phyloP scores from a whole-genome alignment of 1,140 invertebrate species.

The Dinoponera quadriceps region DNA sequence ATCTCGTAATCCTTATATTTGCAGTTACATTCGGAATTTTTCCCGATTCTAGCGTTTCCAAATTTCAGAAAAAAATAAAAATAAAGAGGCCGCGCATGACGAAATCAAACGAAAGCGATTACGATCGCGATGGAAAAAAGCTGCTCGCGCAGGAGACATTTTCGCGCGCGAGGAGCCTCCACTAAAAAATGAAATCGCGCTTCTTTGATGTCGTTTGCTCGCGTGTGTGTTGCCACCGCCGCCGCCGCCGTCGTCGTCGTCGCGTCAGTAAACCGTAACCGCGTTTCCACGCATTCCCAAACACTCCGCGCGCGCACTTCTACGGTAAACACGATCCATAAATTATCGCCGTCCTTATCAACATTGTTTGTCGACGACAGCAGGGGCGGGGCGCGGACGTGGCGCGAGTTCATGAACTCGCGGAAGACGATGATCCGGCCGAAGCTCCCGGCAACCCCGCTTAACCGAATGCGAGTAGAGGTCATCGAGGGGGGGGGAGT shows the following conservation, averaged over 20 bases:
- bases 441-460: not conserved
- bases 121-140: not conserved
- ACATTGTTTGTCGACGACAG: slow-evolving; percentile 20
- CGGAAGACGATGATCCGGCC: slow-evolving; percentile 21
- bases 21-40: not conserved
- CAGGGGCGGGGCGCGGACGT: not conserved
- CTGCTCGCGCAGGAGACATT: not conserved
- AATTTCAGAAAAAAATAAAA: not conserved
- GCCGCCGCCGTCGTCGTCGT: too few relatives aligned
- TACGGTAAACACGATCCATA: not conserved
- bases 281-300: not conserved
- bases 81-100: too few relatives aligned
- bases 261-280: not conserved
- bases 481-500: slow-evolving; percentile 35
- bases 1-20: slow-evolving; percentile 26
- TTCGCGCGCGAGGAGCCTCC: not conserved
- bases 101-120: slow-evolving; percentile 17
- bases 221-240: too few relatives aligned
- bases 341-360: slow-evolving; percentile 29
- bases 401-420: slow-evolving; percentile 19
- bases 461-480: slow-evolving; percentile 44
- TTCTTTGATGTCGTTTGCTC: not conserved
- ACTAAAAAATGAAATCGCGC: slow-evolving; percentile 20
- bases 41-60: not conserved
- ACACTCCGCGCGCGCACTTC: not conserved